These are phyloP conservation scores for Erythrocercus mccallii DNA, from an alignment of 2,113 vertebrate species.

Conservation along the genomic window DNA sequence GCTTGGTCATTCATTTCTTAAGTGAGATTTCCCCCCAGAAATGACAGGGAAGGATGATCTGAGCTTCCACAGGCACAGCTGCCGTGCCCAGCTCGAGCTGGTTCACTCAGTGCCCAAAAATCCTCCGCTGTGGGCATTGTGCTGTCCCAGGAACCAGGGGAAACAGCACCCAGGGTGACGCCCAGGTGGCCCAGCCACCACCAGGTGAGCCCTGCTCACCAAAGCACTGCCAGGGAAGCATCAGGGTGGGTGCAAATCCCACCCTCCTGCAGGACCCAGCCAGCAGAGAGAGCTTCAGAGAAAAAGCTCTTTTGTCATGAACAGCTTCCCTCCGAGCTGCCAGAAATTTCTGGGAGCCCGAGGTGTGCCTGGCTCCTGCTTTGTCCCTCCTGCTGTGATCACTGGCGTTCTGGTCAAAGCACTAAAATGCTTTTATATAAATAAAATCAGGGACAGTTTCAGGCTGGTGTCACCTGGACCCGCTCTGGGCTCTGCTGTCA, in stretches of 20 bases:
- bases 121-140: background rate
- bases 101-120: background rate
- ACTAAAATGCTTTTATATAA: background rate
- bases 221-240: background rate
- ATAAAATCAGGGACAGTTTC: background rate
- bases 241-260: fast-evolving
- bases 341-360: background rate
- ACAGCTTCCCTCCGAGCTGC: background rate
- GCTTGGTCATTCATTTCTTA: background rate
- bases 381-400: background rate
- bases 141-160: background rate
- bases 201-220: background rate
- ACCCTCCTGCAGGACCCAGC: background rate
- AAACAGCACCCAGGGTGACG: background rate
- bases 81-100: fast-evolving
- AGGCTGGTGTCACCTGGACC: slow-evolving; percentile 14
- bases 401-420: background rate
- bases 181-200: fast-evolving
- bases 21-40: background rate
- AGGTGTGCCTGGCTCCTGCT: background rate
- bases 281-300: background rate
- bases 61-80: background rate
- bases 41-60: background rate
- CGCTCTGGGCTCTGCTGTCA: slow-evolving; percentile 21
- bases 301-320: background rate